These are phyloP conservation scores for Pandemis cinnamomeana DNA, from an alignment of 2,888 invertebrate species.

Conservation along the genomic window DNA sequence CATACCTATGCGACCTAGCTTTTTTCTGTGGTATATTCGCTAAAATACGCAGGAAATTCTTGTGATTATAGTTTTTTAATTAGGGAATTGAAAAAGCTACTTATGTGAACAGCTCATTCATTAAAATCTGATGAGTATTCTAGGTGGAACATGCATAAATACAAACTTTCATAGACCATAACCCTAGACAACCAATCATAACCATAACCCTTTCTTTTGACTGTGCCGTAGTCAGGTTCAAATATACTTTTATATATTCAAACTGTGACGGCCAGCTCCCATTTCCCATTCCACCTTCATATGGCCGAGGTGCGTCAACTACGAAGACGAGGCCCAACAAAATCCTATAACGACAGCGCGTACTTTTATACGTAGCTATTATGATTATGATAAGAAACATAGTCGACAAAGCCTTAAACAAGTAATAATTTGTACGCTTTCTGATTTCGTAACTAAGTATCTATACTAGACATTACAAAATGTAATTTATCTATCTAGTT, in stretches of 20 bases:
- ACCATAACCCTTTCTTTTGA: too few species aligned
- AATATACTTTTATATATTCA: too few species aligned
- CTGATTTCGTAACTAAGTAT: slow-evolving; percentile 27
- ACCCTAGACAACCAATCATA: too few species aligned
- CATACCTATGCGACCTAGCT: neutral
- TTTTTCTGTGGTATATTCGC: neutral
- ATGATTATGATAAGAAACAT: slow-evolving; percentile 5
- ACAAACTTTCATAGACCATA: too few species aligned
- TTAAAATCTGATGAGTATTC: too few species aligned
- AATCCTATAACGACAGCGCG: neutral
- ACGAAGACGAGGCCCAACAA: neutral
- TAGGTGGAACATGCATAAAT: too few species aligned
- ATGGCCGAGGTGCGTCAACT: neutral
- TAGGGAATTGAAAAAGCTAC: slow-evolving; percentile 1
- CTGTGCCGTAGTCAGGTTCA: too few species aligned
- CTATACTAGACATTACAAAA: slow-evolving; percentile 33
- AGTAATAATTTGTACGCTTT: slow-evolving; percentile 22
- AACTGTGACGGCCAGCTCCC: neutral
- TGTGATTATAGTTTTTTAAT: neutral
- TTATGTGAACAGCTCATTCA: neutral
- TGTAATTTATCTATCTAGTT: slow-evolving; percentile 36
- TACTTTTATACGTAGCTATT: neutral
- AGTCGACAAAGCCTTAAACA: slow-evolving; percentile 15
- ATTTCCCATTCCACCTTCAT: neutral
- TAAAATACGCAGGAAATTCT: neutral